Percentiles rank a stretch among this genome's conserved stretches.
phyloP scores from a whole-genome alignment of 1,140 invertebrate species.

The Schlechtendalia chinensis region DNA sequence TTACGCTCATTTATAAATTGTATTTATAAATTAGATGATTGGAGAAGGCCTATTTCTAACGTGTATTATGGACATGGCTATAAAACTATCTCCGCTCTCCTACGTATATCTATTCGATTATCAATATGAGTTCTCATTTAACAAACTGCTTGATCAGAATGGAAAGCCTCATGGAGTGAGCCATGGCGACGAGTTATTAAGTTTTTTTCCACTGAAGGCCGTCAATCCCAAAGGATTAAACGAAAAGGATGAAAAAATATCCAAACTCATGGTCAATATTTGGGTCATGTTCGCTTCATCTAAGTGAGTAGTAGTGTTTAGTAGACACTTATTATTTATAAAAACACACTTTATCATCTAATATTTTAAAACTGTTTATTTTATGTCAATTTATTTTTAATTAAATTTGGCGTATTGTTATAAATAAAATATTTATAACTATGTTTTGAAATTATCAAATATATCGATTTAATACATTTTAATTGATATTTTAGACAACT shows the following conservation, averaged over 20 bases:
- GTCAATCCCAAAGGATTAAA: background rate
- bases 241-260: background rate
- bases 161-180: background rate
- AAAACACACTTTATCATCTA: too few relatives aligned
- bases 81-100: background rate
- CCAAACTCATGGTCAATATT: slow-evolving; percentile 31
- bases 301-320: background rate
- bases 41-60: too few relatives aligned
- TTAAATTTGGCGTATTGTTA: too few relatives aligned
- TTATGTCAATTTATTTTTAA: too few relatives aligned
- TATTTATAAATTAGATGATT: too few relatives aligned
- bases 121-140: slow-evolving; percentile 17
- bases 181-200: slow-evolving; percentile 29
- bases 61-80: too few relatives aligned
- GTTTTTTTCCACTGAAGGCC: background rate
- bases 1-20: too few relatives aligned
- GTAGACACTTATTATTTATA: too few relatives aligned
- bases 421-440: too few relatives aligned
- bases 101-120: slow-evolving; percentile 38
- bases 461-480: too few relatives aligned
- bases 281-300: slow-evolving; percentile 20
- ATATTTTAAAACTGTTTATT: too few relatives aligned
- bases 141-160: background rate
- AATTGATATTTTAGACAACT: background rate
- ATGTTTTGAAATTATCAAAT: too few relatives aligned